Conservation (phyloP, 2,888 invertebrate genomes). For the Rotaria magnacalcarata region DNA sequence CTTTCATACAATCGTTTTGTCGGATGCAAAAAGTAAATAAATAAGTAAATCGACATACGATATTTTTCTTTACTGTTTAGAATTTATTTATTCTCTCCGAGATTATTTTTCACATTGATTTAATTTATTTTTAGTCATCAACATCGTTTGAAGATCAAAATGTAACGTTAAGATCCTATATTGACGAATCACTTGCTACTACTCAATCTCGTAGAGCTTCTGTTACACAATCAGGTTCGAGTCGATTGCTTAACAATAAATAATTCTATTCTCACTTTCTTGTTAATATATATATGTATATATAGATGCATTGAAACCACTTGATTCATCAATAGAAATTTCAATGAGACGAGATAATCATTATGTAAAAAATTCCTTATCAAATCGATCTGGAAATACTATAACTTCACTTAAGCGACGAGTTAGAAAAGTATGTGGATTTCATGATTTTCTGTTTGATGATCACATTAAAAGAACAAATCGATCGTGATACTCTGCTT, state of each 20-base stretch:
- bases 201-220: too few species aligned
- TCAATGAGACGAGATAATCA: not conserved
- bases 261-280: not conserved
- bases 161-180: not conserved
- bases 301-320: not conserved
- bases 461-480: not conserved
- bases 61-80: too few species aligned
- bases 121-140: not conserved
- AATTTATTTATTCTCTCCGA: too few species aligned
- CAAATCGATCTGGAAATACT: not conserved
- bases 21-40: too few species aligned
- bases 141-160: not conserved
- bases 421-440: not conserved
- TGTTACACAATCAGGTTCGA: not conserved
- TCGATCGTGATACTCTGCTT: too few species aligned
- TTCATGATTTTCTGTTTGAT: too few species aligned
- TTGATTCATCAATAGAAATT: not conserved
- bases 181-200: not conserved
- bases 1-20: too few species aligned
- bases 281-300: not conserved
- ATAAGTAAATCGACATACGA: too few species aligned
- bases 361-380: not conserved
- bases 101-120: not conserved
- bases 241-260: not conserved
- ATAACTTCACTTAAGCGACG: not conserved